Percentiles rank a stretch among this genome's conserved stretches.
Conservation (phyloP, 2,888 invertebrate species). For the Eumerus sabulonum region DNA sequence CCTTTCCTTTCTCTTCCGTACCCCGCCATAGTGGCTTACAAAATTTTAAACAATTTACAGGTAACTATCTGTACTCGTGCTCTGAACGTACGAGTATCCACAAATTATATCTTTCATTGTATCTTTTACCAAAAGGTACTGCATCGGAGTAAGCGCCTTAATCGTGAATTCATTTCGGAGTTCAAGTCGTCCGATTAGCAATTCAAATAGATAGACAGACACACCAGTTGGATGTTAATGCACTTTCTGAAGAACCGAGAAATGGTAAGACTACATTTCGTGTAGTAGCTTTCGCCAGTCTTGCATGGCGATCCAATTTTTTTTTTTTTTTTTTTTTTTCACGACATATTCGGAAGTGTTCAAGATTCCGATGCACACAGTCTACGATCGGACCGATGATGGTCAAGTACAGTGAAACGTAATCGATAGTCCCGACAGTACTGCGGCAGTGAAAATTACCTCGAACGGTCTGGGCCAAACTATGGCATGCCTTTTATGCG, state of each 20-base stretch:
- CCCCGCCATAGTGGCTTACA: slow-evolving; percentile 60
- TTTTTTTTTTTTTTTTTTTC: slow-evolving; percentile 28
- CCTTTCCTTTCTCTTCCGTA: too few relatives aligned
- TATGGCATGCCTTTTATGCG: too few relatives aligned
- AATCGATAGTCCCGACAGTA: slow-evolving; percentile 4
- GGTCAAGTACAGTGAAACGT: slow-evolving; percentile 56
- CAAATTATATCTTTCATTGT: too few relatives aligned
- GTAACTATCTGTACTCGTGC: too few relatives aligned
- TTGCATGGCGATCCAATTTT: slow-evolving; percentile 65
- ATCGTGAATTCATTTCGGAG: slow-evolving; percentile 28
- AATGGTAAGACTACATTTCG: slow-evolving; percentile 39
- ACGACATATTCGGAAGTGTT: slow-evolving; percentile 61
- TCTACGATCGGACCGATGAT: slow-evolving; percentile 17
- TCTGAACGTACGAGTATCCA: too few relatives aligned
- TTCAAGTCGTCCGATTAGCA: slow-evolving; percentile 15
- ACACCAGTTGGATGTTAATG: slow-evolving; percentile 41
- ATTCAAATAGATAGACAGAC: slow-evolving; percentile 32
- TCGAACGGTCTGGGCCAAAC: too few relatives aligned
- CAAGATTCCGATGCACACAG: slow-evolving; percentile 49
- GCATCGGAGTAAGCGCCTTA: slow-evolving; percentile 23
- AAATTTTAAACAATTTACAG: too few relatives aligned
- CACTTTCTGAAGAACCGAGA: slow-evolving; percentile 21
- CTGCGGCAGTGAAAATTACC: too few relatives aligned
- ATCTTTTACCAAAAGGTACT: too few relatives aligned
- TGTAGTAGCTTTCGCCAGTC: slow-evolving; percentile 61